Conservation (phyloP, 2,888 invertebrate genomes). For the Teleiodes luculella region DNA sequence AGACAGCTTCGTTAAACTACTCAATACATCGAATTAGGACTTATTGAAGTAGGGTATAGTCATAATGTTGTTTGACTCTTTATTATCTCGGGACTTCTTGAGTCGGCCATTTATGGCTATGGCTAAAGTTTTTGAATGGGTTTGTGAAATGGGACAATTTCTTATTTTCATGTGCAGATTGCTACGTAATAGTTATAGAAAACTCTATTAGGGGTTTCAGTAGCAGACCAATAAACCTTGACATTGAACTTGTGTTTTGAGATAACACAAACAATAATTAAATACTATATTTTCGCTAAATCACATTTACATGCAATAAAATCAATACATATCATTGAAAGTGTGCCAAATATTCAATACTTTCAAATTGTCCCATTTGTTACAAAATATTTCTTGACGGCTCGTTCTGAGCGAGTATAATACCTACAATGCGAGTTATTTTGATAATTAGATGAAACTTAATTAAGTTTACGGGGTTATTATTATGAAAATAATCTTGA, state of each 20-base stretch:
- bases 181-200: neutral
- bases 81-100: slow-evolving; percentile 27
- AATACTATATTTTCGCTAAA: slow-evolving; percentile 42
- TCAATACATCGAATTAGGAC: slow-evolving; percentile 73
- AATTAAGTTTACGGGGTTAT: neutral
- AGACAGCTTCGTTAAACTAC: slow-evolving; percentile 55
- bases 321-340: slow-evolving; percentile 55
- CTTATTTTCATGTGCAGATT: too few relatives aligned
- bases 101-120: neutral
- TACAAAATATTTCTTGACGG: slow-evolving; percentile 18
- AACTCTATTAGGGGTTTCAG: neutral
- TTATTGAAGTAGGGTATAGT: slow-evolving; percentile 49
- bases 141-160: slow-evolving; percentile 50
- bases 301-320: slow-evolving; percentile 27
- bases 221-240: neutral
- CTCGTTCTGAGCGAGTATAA: slow-evolving; percentile 13
- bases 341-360: slow-evolving; percentile 58
- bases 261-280: neutral
- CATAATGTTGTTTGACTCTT: slow-evolving; percentile 43
- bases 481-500: too few relatives aligned
- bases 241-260: neutral
- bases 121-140: slow-evolving; percentile 11
- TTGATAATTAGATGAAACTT: neutral
- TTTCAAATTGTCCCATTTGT: slow-evolving; percentile 53
- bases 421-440: neutral